Percentiles rank a stretch among this genome's conserved stretches.
These are phyloP conservation scores for Amphipoea oculea DNA, from an alignment of 2,888 invertebrate species.

Conservation along the genomic window DNA sequence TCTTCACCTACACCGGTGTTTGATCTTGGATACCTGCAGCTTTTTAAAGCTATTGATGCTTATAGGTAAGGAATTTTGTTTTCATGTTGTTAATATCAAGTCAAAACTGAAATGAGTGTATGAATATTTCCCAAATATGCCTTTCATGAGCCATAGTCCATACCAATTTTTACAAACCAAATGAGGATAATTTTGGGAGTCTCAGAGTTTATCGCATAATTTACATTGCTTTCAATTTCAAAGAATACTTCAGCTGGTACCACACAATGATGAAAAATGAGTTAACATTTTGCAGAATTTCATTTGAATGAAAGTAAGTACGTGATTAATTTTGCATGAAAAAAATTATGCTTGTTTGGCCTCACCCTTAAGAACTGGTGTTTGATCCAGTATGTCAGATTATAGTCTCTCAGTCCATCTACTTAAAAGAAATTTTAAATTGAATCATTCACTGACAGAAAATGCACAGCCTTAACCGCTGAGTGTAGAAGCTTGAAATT, in stretches of 20 bases:
- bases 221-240: not conserved
- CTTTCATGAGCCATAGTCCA: not conserved
- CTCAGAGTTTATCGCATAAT: too few relatives aligned
- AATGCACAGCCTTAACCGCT: not conserved
- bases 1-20: conserved; percentile 91
- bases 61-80: conserved; percentile 90
- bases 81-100: not conserved
- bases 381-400: not conserved
- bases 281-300: not conserved
- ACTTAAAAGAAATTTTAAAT: not conserved
- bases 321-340: too few relatives aligned
- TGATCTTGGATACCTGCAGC: conserved; percentile 95
- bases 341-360: not conserved
- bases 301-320: not conserved
- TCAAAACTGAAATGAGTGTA: not conserved
- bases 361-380: not conserved
- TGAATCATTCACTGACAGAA: not conserved
- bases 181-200: not conserved
- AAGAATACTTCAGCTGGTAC: not conserved
- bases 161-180: not conserved
- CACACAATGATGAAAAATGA: not conserved
- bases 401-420: not conserved
- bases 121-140: not conserved
- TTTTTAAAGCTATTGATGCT: conserved; percentile 95
- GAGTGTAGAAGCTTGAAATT: not conserved